Evolutionary conservation across 2,888 invertebrate genomes (phyloP).

Genomic region (Strigamia transsilvanica): DNA sequence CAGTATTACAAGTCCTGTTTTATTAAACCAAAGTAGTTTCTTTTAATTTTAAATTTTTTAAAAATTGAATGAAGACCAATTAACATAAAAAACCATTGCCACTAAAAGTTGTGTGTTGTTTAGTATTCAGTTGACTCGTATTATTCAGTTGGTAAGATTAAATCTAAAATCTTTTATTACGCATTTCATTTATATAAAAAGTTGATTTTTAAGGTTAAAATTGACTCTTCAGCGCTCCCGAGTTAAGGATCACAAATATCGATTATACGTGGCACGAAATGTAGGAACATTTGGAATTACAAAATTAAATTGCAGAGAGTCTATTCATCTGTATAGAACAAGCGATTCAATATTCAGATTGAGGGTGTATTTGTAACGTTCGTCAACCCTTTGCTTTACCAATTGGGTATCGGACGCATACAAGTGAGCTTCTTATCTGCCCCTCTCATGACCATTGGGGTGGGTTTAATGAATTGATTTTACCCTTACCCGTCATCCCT

Average conservation of each 20-base stretch:
- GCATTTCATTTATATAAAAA: neutral
- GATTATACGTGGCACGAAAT: slow-evolving; percentile 7
- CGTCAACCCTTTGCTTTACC: slow-evolving; percentile 15
- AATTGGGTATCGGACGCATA: slow-evolving; percentile 12
- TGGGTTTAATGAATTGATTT: slow-evolving; percentile 30
- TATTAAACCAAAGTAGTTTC: too few relatives aligned
- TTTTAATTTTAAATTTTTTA: too few relatives aligned
- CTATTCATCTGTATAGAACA: neutral
- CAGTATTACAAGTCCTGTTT: too few relatives aligned
- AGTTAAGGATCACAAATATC: slow-evolving; percentile 25
- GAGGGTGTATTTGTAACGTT: neutral
- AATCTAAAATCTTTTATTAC: neutral
- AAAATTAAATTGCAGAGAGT: slow-evolving; percentile 6
- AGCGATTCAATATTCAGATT: neutral
- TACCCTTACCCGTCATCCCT: slow-evolving; percentile 19
- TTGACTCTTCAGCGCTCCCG: slow-evolving; percentile 8
- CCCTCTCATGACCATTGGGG: slow-evolving; percentile 30
- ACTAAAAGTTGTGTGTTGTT: too few relatives aligned
- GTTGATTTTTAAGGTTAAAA: neutral
- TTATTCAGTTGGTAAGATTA: neutral
- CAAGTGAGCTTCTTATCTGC: slow-evolving; percentile 30
- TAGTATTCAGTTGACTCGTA: too few relatives aligned
- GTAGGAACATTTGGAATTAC: slow-evolving; percentile 5
- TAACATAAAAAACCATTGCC: too few relatives aligned
- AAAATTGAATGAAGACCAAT: too few relatives aligned